Conservation (phyloP, 2,797 vertebrate species). For the Chaetophractus vellerosus region DNA sequence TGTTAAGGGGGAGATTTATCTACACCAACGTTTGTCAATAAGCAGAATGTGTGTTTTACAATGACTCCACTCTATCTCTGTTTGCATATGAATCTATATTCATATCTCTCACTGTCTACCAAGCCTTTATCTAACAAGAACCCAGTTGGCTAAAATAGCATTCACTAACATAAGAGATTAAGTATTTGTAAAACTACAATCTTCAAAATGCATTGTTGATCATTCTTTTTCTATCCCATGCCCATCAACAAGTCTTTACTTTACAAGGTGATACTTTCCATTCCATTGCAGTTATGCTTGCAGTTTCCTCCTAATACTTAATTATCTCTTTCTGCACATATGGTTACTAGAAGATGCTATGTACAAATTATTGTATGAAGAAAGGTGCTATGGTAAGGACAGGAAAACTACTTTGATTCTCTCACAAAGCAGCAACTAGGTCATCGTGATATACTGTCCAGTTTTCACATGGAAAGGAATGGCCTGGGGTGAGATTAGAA, state of each 20-base stretch:
- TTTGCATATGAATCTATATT: not conserved
- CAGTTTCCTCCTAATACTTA: not conserved
- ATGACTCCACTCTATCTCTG: not conserved
- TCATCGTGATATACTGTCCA: rapidly evolving
- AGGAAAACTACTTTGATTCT: not conserved
- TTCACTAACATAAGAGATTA: not conserved
- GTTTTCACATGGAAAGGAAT: not conserved
- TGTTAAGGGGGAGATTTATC: not conserved
- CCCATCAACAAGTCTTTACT: not conserved
- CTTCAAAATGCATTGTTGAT: not conserved
- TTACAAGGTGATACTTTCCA: not conserved
- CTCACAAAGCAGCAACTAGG: not conserved
- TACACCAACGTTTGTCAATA: not conserved
- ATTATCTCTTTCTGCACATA: not conserved
- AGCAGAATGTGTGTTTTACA: not conserved
- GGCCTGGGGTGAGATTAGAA: not conserved
- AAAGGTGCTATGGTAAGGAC: rapidly evolving
- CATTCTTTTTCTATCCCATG: not conserved
- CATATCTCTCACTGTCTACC: not conserved
- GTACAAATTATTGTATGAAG: not conserved
- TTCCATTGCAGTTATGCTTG: not conserved
- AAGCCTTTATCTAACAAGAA: not conserved
- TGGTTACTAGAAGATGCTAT: not conserved
- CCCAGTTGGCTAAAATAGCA: not conserved
- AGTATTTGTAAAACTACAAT: not conserved